Evolutionary conservation across 2,113 vertebrate species (phyloP).

Genomic region (human (Homo sapiens)): GRCh38 chr13:65812001-65812500

Average conservation of each 20-base stretch:
- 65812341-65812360: not conserved
- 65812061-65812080: too few relatives aligned
- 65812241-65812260: not conserved
- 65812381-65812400: not conserved
- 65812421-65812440: too few relatives aligned
- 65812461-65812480: too few relatives aligned
- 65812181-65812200: not conserved
- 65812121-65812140: not conserved
- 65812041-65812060: too few relatives aligned
- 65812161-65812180: not conserved
- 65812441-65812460: too few relatives aligned
- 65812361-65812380: not conserved
- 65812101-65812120: not conserved
- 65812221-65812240: conserved; percentile 4
- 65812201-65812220: not conserved
- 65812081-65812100: too few relatives aligned
- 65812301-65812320: not conserved
- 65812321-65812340: not conserved
- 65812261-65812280: not conserved
- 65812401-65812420: too few relatives aligned
- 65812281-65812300: not conserved
- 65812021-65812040: too few relatives aligned
- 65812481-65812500: too few relatives aligned
- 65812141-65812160: conserved; percentile 50
- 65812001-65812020: too few relatives aligned